phyloP scores from a whole-genome alignment of 2,888 invertebrate genomes.

The Eurytoma californica region DNA sequence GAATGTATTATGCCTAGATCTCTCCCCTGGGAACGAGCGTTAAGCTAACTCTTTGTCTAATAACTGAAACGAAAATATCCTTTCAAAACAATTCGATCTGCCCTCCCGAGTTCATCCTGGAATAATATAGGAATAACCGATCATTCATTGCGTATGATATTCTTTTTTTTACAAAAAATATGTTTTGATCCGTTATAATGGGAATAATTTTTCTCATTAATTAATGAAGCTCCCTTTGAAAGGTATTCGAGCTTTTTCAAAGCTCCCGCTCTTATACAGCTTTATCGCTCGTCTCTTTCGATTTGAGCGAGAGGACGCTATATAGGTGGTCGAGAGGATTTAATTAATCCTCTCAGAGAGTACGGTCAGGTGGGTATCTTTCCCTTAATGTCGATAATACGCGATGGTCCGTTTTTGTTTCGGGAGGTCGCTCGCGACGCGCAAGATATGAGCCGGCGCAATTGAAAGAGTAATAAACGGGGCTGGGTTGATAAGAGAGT shows the following conservation, averaged over 20 bases:
- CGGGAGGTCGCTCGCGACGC: conserved; percentile 13
- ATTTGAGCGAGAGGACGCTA: conserved; percentile 42
- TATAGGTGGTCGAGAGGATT: conserved; percentile 58
- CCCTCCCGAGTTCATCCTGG: not conserved
- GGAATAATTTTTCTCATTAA: conserved; percentile 26
- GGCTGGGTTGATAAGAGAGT: conserved; percentile 41
- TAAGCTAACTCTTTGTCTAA: conserved; percentile 50
- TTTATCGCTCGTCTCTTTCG: conserved; percentile 59
- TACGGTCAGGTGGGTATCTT: conserved; percentile 61
- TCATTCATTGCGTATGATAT: too few relatives aligned
- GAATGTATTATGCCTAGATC: conserved; percentile 51
- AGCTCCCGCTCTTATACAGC: conserved; percentile 6
- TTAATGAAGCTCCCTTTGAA: conserved; percentile 1
- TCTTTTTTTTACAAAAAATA: not conserved
- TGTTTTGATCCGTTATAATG: not conserved
- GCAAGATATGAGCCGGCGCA: conserved; percentile 27
- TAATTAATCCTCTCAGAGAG: conserved; percentile 68
- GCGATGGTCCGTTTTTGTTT: conserved; percentile 46
- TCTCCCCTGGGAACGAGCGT: conserved; percentile 38
- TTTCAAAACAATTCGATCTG: conserved; percentile 47
- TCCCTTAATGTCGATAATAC: conserved; percentile 65
- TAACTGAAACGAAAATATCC: conserved; percentile 52
- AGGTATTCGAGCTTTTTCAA: conserved; percentile 29
- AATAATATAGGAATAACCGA: conserved; percentile 13
- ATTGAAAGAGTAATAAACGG: conserved; percentile 52